phyloP scores from a whole-genome alignment of 1,140 invertebrate genomes.

The Bathynomus jamesi region DNA sequence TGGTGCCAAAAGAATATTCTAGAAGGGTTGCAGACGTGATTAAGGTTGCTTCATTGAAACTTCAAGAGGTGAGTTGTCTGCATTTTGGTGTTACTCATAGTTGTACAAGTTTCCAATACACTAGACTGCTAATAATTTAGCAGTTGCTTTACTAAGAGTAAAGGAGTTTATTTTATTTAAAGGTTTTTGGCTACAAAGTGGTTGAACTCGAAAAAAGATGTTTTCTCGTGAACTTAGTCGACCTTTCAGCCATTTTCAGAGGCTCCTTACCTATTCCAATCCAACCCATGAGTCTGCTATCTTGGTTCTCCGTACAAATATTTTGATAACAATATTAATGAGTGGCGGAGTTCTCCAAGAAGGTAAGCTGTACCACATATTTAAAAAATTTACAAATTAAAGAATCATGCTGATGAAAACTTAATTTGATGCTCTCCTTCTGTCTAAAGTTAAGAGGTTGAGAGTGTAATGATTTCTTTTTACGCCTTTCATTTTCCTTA shows the following conservation, averaged over 20 bases:
- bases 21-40: background rate
- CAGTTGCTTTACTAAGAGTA: background rate
- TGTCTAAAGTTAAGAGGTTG: background rate
- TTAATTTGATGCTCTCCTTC: background rate
- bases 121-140: background rate
- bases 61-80: background rate
- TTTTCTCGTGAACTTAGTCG: background rate
- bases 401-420: background rate
- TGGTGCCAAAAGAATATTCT: background rate
- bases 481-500: background rate
- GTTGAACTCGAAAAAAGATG: background rate
- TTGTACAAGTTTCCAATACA: background rate
- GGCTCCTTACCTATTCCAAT: background rate
- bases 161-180: background rate
- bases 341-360: background rate
- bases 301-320: background rate
- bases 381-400: background rate
- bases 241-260: background rate
- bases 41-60: background rate
- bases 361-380: background rate
- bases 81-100: background rate
- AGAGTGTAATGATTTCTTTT: background rate
- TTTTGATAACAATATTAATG: background rate
- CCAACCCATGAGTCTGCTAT: background rate
- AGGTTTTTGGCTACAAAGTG: background rate